Conservation (phyloP, 2,888 invertebrate genomes). For the Arctia plantaginis region DNA sequence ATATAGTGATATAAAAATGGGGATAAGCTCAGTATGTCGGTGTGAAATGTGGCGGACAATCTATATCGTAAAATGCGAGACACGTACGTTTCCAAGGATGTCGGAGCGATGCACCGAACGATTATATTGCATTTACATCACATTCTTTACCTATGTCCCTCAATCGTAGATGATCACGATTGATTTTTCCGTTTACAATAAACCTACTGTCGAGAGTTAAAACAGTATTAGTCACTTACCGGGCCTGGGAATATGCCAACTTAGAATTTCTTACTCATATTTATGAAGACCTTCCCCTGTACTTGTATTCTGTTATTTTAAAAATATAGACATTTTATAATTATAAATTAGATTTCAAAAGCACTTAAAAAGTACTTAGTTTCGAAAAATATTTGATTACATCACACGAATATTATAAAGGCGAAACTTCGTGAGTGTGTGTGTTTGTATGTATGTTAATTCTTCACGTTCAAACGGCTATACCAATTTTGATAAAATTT, state of each 20-base stretch:
- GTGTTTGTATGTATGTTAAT: too few species aligned
- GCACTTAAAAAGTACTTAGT: too few species aligned
- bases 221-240: constrained; percentile 6
- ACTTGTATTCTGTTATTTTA: neutral
- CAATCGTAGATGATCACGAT: constrained; percentile 22
- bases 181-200: constrained; percentile 29
- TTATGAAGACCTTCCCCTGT: neutral
- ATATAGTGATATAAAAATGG: neutral
- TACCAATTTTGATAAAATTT: too few species aligned
- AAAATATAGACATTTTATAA: neutral
- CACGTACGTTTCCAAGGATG: constrained; percentile 56
- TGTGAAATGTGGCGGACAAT: constrained; percentile 42
- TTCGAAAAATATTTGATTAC: too few species aligned
- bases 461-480: too few species aligned
- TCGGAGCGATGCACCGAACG: constrained; percentile 54
- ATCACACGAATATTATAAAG: too few species aligned
- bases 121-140: constrained; percentile 51
- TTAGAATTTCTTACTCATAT: neutral
- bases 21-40: constrained; percentile 7
- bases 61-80: constrained; percentile 52
- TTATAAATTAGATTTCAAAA: too few species aligned
- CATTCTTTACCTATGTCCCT: constrained; percentile 45
- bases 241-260: constrained; percentile 3
- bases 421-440: too few species aligned
- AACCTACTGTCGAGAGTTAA: constrained; percentile 12